Base-by-base conservation (phyloP, 2,888 invertebrate genomes). In the Lottia gigantea region DNA sequence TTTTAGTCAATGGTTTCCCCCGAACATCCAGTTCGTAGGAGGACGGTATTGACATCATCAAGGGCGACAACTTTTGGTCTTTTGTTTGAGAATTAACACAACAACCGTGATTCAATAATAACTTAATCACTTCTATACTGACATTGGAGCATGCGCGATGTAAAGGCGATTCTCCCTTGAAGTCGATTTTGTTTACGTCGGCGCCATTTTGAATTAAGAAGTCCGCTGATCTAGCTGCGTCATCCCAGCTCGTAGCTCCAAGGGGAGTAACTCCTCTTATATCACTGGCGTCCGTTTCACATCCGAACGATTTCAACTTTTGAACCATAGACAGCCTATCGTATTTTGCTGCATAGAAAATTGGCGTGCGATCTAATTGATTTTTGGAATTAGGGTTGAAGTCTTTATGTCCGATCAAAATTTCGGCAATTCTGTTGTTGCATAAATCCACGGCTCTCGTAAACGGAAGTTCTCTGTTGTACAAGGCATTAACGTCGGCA, bases 161-260 rank as follows among this genome's bases (percentile, higher is more conserved):
- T 12, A 80, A 63, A 14, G 80, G 71, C 12, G 75, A 76, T 67
- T 76, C 76, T 15, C 80, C 78, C 2, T 31, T 46, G 12, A 31
- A 14, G 23, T 73, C 71, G 12, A 49, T 45, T n/a, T 66, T 40
- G 64, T 78, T 74, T 12, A 80, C 46, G 47, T 76, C 62, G 14
- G 78, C 78, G 14, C 74, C 76, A n/a, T 73, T 55, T 62, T 74
- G 49, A n/a, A 78, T 74, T 23, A 80, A 71, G 46, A 73, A 61
- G 15, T 73, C 63, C 11, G 75, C 78, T 49, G 71, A 45, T 31
- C 72, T 63, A 6, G 65, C 49, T 40, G 66, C 31, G 31, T 75
- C 71, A 15, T 62, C 40, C 63, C 71, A 68, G 0, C 71, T 68
- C 19, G 75, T 71, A 1, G 70, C 70, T 46, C 73, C 70, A 23